Base-by-base conservation (phyloP, 2,113 vertebrate species). In the Tachysurus fulvidraco region DNA sequence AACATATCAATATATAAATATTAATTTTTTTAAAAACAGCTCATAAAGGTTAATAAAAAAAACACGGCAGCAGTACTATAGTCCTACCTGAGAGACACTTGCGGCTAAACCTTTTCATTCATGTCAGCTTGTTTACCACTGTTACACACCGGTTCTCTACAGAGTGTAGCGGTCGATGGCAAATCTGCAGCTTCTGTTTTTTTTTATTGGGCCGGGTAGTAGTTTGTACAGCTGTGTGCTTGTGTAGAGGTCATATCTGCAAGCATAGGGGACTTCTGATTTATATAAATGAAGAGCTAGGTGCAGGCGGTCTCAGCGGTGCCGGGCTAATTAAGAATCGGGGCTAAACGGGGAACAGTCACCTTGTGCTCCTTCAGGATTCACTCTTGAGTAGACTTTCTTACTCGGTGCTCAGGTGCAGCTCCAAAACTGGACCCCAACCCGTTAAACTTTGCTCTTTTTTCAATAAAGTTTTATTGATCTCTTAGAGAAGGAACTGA, bases 311-410 rank as follows among this genome's bases (percentile, higher is more conserved):
- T 85, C 90, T 88, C 90, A 83, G 71, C 57, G 88, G 88, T 86
- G 69, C 90, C 46, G 86, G 19, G 86, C 88, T 91, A 89, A 91
- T 89, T 91, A 89, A 86, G 86, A 89, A 88, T 88, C 57, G 44
- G 84, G 88, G 90, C 88, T 89, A 91, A 91, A 91, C 82, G 86
- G 85, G 82, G 90, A 91, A 89, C 90, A 91, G 90, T 91, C 90
- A 91, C 90, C 88, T 91, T 91, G 90, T 65, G 84, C 88, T 89
- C 88, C 88, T 89, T 50, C 57, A 86, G 87, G 88, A 88, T 77
- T 76, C 50, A 41, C 84, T 85, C 78, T n/a, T 59, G 80, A 79
- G 89, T 78, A 30, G 52, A 67, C 83, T 86, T 84, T 23, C 76
- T 86, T 25, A 28, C 81, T 67, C 50, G 0, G 86, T 12, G 54